These are phyloP conservation scores for Clinocottus analis DNA, from an alignment of 2,113 vertebrate genomes.

Conservation along the genomic window DNA sequence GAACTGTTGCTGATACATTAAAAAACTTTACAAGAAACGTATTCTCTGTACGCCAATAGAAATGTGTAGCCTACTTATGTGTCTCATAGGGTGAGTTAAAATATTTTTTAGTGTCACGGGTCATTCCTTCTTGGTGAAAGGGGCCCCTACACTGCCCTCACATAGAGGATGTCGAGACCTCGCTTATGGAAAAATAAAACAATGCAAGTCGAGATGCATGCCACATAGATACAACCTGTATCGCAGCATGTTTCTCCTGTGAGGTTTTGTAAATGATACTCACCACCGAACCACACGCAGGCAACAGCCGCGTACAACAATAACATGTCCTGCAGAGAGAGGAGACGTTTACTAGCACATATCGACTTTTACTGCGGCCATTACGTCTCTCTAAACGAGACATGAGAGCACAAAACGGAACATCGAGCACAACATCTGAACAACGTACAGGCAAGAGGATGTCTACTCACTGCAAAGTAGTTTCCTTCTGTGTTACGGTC, in stretches of 20 bases:
- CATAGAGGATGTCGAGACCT: not conserved
- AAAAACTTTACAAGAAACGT: not conserved
- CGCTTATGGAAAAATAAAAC: not conserved
- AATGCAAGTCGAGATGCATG: not conserved
- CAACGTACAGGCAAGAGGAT: not conserved
- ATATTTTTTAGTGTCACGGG: too few species aligned
- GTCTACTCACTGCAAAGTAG: not conserved
- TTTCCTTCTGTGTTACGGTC: not conserved
- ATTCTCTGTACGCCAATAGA: too few species aligned
- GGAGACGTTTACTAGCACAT: not conserved
- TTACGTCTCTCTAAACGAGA: not conserved
- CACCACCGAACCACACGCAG: conserved; percentile 18
- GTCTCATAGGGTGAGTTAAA: not conserved
- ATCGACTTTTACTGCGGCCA: not conserved
- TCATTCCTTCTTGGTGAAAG: not conserved
- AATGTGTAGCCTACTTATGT: too few species aligned
- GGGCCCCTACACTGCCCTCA: not conserved
- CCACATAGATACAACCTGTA: not conserved
- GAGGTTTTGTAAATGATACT: not conserved
- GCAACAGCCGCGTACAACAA: not conserved
- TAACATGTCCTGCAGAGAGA: conserved; percentile 27
- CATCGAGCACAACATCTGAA: not conserved
- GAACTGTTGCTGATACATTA: not conserved
- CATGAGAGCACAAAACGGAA: not conserved
- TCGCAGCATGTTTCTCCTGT: too few species aligned